Evolutionary conservation across 1,140 invertebrate species (phyloP), one percentile per base, ranked within the genome.

Genomic region (Galleria mellonella): DNA sequence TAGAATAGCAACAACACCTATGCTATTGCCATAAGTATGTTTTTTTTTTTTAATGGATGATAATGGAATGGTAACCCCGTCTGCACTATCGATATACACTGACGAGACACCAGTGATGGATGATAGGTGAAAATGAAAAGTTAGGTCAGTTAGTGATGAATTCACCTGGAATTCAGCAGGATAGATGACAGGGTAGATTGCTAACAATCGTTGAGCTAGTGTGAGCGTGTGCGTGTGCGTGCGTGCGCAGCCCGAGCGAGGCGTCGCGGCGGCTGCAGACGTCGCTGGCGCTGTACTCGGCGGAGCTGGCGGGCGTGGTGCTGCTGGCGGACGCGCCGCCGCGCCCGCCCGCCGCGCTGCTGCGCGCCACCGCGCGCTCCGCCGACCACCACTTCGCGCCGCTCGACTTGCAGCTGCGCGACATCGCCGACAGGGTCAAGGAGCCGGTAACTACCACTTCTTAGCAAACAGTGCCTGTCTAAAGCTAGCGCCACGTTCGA

Each of bases 361-460:
- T 54, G 15, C 54, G 84, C 40, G 86, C 88, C 11, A 88, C 91
- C 48, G 92, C 90, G 56, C 79, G 87, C 55, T 90, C 91, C 47
- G 92, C 92, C 12, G 97, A 98, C 86, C 95, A 97, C 72, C 97
- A 98, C 87, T 98, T 98, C 86, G 89, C 92, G 1, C 89, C 92
- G 62, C 88, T 97, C 35, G 95, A 97, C 51, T 90, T 92, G 48
- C 97, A 99, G 87, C 78, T 99, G 32, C 90, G 94, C 62, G 90
- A 89, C 61, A 91, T 96, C 51, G 86, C 90, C n/a, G 88, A 91
- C 4, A 83, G 74, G 39, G 72, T 89, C 7, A 71, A 73, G 4
- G 70, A 75, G 1, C 75, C 86, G 2, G 87, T 85, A 23, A 2
- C n/a, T n/a, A n/a, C 2, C 17, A 23, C 6, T 23, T 23, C 17